Evolutionary conservation across 1,140 invertebrate genomes (phyloP), one percentile per base, ranked within the genome.

Genomic region (Pinna nobilis): DNA sequence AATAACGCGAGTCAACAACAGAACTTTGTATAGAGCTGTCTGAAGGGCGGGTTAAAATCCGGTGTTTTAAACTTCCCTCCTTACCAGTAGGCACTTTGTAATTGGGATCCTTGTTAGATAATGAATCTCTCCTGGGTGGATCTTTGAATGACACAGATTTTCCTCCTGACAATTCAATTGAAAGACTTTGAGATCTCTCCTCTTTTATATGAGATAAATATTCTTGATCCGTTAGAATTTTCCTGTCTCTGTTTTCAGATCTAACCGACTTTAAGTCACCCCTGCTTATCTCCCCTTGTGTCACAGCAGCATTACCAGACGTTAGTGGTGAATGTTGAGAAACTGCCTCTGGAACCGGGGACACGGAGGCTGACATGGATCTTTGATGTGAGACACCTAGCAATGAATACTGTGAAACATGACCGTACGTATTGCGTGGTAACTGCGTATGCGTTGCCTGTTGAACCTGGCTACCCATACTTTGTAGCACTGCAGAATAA

Each of bases 21-120:
- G 76, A 65, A 64, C 78, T 79, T 33, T 86, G 83, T 30, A 80
- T 70, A 33, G 79, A 78, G 55, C 80, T 82, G 61, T 88, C 87
- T 50, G 83, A 82, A n/a, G 87, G 87, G 7, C 88, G 82, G 30
- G 82, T 85, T 50, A 89, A 79, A 23, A 90, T 88, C 51, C 88
- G 77, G 69, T 89, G 89, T 75, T 89, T 89, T 30, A 88, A 70
- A 77, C 86, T 88, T 9, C 87, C 88, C 71, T 88, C 88, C 51
- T 87, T 87, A n/a, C 88, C 88, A 72, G 82, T 81, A 32, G 87
- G 83, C 50, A 85, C 66, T 72, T 83, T 81, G 70, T 87, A 85
- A 67, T 71, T 74, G 44, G 75, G 68, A 50, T 80, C 71, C 25
- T 64, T 59, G 37, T 53, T 37, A 68, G 51, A 63, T 9, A 51